These are phyloP conservation scores for Agrotis clavis DNA, from an alignment of 2,888 invertebrate genomes.

Conservation along the genomic window DNA sequence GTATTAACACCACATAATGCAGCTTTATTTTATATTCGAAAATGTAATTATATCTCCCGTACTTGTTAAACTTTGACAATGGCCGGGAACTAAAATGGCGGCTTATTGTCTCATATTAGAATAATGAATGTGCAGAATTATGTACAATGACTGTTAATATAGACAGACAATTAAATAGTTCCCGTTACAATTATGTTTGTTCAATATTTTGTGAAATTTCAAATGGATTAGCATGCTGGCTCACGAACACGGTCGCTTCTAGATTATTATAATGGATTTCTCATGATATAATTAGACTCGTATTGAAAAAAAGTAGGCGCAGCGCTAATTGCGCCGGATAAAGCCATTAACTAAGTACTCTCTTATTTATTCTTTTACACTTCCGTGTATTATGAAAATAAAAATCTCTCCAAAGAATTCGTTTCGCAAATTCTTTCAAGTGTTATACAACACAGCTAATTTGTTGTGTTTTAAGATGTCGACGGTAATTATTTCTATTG, in stretches of 20 bases:
- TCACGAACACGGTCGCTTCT: slow-evolving; percentile 72
- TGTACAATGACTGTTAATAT: slow-evolving; percentile 78
- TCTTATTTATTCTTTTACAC: slow-evolving; percentile 60
- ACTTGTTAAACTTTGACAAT: slow-evolving; percentile 86
- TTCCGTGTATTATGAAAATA: slow-evolving; percentile 66
- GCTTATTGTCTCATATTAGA: slow-evolving; percentile 85
- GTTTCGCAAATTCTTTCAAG: slow-evolving; percentile 48
- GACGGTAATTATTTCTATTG: slow-evolving; percentile 55
- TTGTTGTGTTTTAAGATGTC: slow-evolving; percentile 49
- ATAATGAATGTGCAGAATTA: slow-evolving; percentile 81
- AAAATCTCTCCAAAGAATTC: slow-evolving; percentile 38
- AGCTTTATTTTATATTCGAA: slow-evolving; percentile 86
- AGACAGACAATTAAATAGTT: slow-evolving; percentile 74
- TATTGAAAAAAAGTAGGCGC: slow-evolving; percentile 79
- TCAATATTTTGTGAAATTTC: slow-evolving; percentile 81
- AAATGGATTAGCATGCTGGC: slow-evolving; percentile 70
- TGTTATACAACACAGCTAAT: slow-evolving; percentile 49
- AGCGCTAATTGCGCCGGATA: slow-evolving; percentile 71
- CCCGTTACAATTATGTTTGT: slow-evolving; percentile 82
- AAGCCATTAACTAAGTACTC: slow-evolving; percentile 68
- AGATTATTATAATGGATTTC: slow-evolving; percentile 72
- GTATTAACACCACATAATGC: slow-evolving; percentile 83
- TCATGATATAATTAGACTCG: slow-evolving; percentile 80
- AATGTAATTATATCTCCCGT: slow-evolving; percentile 85
- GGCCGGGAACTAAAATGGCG: slow-evolving; percentile 84